These are phyloP conservation scores for Poeciliopsis infans DNA, from an alignment of 2,797 vertebrate species.

Conservation along the genomic window DNA sequence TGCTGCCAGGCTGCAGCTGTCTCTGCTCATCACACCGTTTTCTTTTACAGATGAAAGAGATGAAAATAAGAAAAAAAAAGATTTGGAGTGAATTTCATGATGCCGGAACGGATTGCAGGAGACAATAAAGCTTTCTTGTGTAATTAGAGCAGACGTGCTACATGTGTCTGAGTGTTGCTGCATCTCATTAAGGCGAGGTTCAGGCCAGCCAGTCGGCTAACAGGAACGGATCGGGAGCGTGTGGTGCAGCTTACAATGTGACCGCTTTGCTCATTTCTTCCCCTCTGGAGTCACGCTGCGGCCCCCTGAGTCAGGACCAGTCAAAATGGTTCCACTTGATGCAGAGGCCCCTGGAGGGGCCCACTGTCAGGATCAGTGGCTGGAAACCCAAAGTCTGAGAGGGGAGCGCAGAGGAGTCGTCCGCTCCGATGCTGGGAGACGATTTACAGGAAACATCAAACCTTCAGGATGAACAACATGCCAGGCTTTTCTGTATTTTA, in stretches of 20 bases:
- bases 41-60: constrained; percentile 1
- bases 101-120: constrained; percentile 56
- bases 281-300: constrained; percentile 46
- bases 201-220: constrained; percentile 67
- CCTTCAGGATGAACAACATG: not conserved
- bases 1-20: not conserved
- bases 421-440: not conserved
- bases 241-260: constrained; percentile 49
- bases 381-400: constrained; percentile 22
- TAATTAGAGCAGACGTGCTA: constrained; percentile 77
- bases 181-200: constrained; percentile 70
- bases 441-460: constrained; percentile 1
- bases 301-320: constrained; percentile 52
- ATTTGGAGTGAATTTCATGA: constrained; percentile 48
- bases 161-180: constrained; percentile 77
- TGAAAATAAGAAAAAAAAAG: not conserved
- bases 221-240: constrained; percentile 60
- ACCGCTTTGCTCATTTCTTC: constrained; percentile 28
- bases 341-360: constrained; percentile 45
- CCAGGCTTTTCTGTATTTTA: not conserved
- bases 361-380: constrained; percentile 42
- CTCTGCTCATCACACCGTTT: not conserved
- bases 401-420: not conserved
- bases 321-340: constrained; percentile 67
- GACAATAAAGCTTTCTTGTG: constrained; percentile 44